Conservation (phyloP, 2,797 vertebrate genomes). For the Nasua narica region DNA sequence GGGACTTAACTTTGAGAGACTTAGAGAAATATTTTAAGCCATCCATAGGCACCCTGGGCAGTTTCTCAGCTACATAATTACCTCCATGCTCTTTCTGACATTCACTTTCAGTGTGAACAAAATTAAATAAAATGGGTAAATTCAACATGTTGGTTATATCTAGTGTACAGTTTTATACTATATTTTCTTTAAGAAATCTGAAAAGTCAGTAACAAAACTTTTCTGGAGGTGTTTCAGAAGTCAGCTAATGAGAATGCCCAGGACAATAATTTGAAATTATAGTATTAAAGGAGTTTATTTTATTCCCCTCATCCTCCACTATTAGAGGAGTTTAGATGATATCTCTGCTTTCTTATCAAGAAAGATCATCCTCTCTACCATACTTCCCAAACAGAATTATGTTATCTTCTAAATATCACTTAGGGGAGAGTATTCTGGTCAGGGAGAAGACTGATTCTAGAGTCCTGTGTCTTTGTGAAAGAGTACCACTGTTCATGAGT, state of each 20-base stretch:
- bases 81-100: not conserved
- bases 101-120: not conserved
- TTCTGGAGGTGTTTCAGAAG: not conserved
- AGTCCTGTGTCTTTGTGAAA: not conserved
- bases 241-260: not conserved
- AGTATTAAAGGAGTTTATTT: not conserved
- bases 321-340: not conserved
- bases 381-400: not conserved
- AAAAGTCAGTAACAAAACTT: not conserved
- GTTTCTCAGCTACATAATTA: not conserved
- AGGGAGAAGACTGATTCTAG: not conserved
- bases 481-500: not conserved
- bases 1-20: not conserved
- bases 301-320: not conserved
- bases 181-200: constrained; percentile 11
- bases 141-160: not conserved
- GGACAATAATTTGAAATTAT: constrained; percentile 12
- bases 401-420: not conserved
- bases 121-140: not conserved
- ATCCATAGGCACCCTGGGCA: not conserved
- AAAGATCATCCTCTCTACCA: not conserved
- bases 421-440: not conserved
- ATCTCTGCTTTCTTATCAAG: not conserved
- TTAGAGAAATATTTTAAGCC: not conserved
- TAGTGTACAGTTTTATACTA: not conserved